phyloP scores from a whole-genome alignment of 2,797 vertebrate species.

The Cichlasoma orientale region DNA sequence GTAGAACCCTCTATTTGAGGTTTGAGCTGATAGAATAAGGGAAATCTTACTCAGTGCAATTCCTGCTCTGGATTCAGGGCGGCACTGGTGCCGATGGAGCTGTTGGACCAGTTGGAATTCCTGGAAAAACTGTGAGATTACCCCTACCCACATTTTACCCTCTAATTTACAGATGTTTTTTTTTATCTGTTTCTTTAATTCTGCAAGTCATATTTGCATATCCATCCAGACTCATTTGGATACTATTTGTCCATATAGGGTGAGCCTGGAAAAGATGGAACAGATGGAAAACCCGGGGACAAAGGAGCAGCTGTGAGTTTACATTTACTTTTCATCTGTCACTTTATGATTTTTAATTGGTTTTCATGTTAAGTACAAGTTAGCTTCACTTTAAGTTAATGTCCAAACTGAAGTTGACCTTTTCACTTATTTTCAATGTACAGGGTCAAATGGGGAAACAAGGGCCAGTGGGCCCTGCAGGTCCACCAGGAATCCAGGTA shows the following conservation, averaged over 20 bases:
- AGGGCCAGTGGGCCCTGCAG: constrained; percentile 76
- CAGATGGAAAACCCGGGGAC: constrained; percentile 74
- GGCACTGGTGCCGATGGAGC: constrained; percentile 73
- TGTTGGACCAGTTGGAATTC: constrained; percentile 75
- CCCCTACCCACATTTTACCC: background rate
- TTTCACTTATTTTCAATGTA: background rate
- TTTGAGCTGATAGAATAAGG: background rate
- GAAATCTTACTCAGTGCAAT: background rate
- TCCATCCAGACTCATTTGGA: background rate
- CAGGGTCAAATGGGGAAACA: constrained; percentile 84
- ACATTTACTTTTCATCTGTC: background rate
- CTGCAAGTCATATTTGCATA: background rate
- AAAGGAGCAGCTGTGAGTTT: constrained; percentile 79
- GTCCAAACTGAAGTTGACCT: background rate
- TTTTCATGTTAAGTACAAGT: background rate
- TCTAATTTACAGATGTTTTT: background rate
- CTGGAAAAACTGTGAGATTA: constrained; percentile 79
- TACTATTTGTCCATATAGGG: constrained; percentile 62
- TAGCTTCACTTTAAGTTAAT: background rate
- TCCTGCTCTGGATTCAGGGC: constrained; percentile 67
- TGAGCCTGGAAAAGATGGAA: constrained; percentile 70
- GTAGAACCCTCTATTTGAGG: background rate
- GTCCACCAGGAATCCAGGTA: constrained; percentile 76
- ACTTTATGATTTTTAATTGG: background rate
- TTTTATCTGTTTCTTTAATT: background rate